Conservation (phyloP, 1,140 invertebrate genomes). For the Pectinophora gossypiella region DNA sequence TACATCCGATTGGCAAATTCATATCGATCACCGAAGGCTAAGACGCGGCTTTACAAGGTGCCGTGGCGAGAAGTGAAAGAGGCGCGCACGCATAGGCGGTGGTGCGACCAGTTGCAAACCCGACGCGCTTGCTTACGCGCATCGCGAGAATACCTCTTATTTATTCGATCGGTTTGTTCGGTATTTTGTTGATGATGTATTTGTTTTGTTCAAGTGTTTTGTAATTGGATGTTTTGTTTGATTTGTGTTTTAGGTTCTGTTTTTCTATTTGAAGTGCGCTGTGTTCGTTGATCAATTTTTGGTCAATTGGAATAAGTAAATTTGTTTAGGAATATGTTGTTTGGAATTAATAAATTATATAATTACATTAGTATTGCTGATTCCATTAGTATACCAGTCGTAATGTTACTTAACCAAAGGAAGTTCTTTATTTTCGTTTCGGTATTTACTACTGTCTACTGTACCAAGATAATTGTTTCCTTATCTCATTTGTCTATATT, state of each 20-base stretch:
- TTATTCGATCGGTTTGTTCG: background rate
- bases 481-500: background rate
- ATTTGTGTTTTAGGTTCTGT: too few species aligned
- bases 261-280: too few species aligned
- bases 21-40: too few species aligned
- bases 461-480: background rate
- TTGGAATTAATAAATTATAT: too few species aligned
- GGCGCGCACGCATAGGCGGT: slow-evolving; percentile 13
- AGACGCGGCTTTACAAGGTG: too few species aligned
- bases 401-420: too few species aligned
- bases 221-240: background rate
- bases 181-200: slow-evolving; percentile 4
- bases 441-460: slow-evolving; percentile 15
- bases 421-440: slow-evolving; percentile 15
- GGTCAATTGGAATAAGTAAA: too few species aligned
- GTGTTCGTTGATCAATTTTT: too few species aligned
- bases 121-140: slow-evolving; percentile 25
- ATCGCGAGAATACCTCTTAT: slow-evolving; percentile 6
- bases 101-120: slow-evolving; percentile 14
- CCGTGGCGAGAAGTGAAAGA: slow-evolving; percentile 38
- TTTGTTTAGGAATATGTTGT: too few species aligned
- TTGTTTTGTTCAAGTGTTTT: background rate
- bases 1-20: too few species aligned
- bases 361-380: too few species aligned
- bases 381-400: too few species aligned